phyloP scores from a whole-genome alignment of 2,888 invertebrate species.

The Caradrina kadenii region DNA sequence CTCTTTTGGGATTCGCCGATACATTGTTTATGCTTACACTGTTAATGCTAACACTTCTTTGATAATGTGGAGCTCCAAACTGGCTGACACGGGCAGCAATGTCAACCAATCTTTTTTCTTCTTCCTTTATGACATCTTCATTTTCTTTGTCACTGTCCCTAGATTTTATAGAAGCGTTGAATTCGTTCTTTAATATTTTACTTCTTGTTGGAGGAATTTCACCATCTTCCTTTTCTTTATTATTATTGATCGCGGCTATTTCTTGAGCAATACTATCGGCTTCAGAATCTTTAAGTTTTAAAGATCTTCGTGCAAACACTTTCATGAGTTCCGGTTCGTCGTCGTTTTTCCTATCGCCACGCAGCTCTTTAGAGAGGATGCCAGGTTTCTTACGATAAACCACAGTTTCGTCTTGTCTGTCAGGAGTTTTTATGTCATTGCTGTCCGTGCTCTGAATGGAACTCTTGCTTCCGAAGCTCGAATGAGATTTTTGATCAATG shows the following conservation, averaged over 20 bases:
- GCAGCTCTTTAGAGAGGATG: conserved; percentile 80
- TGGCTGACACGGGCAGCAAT: conserved; percentile 86
- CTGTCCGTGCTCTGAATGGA: conserved; percentile 87
- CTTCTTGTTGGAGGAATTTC: conserved; percentile 76
- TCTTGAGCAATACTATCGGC: conserved; percentile 91
- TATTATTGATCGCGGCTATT: conserved; percentile 81
- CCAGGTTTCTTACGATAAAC: conserved; percentile 90
- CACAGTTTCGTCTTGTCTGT: conserved; percentile 86
- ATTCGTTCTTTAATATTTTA: conserved; percentile 84
- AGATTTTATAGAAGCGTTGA: conserved; percentile 90
- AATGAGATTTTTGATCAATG: conserved; percentile 86
- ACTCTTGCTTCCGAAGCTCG: conserved; percentile 88
- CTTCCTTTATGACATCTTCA: conserved; percentile 81
- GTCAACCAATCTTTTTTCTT: conserved; percentile 83
- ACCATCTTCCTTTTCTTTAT: conserved; percentile 83
- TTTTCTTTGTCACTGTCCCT: conserved; percentile 94
- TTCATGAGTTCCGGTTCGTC: conserved; percentile 95
- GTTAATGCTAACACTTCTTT: conserved; percentile 85
- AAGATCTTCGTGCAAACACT: conserved; percentile 95
- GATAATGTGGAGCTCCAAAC: conserved; percentile 85
- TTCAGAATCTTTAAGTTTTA: conserved; percentile 94
- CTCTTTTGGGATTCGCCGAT: conserved; percentile 79
- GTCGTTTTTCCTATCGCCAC: conserved; percentile 89
- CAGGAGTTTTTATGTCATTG: conserved; percentile 82
- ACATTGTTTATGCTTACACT: conserved; percentile 70